Evolutionary conservation across 2,888 invertebrate species (phyloP), one percentile per base, ranked within the genome.

Genomic region (Biston stratarius): DNA sequence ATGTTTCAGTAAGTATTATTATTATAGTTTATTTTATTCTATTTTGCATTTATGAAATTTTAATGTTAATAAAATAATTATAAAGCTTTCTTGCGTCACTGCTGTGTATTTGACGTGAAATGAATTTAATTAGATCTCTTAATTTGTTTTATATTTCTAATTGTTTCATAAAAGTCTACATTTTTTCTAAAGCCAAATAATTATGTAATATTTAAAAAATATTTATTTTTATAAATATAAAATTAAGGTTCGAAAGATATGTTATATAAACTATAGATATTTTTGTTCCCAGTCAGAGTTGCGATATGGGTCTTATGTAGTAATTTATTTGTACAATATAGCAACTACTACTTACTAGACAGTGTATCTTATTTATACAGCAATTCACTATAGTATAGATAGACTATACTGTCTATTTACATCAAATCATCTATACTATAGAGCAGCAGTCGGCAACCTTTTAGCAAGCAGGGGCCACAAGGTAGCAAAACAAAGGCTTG

Each of bases 111-210:
- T 24, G 24, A 24, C 24, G 1, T 24, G 3, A 24, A 24, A 24
- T 24, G 1, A 24, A n/a, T n/a, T 24, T 2, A 24, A 48, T 48
- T 11, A 33, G 14, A 53, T 40, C 15, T 40, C 53, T 15, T 6
- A 40, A 15, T 36, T 40, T 14, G 14, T 47, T 45, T 38, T 36
- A 47, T 48, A 24, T 59, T 9, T 33, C 12, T 15, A 0, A 61
- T 47, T 14, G 6, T 38, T 5, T 60, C 33, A 38, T 47, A 1
- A 14, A 62, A 33, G n/a, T 40, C 24, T 33, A 12, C 10, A 62
- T 55, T 36, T n/a, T 33, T 34, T 38, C n/a, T 58, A 24, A 62
- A 48, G 62, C 61, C 62, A 67, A 67, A 67, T 58, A 67, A 55
- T 53, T 59, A 44, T 59, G 56, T 57, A 66, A 57, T 44, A 47